phyloP scores from a whole-genome alignment of 1,140 invertebrate species.

The Dendrolimus punctatus region DNA sequence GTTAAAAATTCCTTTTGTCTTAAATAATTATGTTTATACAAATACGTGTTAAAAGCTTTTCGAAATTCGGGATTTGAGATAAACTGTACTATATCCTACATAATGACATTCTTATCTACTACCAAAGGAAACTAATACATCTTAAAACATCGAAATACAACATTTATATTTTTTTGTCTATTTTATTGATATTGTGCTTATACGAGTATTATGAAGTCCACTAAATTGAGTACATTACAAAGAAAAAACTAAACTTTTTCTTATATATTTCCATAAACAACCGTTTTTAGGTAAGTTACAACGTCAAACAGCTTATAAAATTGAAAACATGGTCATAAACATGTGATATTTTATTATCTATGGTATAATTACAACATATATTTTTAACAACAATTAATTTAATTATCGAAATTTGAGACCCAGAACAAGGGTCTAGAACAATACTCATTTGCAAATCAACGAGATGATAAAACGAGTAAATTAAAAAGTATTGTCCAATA shows the following conservation, averaged over 20 bases:
- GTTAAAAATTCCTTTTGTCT: too few species aligned
- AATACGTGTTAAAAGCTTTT: too few species aligned
- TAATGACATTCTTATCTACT: neutral
- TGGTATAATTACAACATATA: neutral
- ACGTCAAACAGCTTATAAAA: constrained; percentile 6
- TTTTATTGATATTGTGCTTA: constrained; percentile 6
- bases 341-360: constrained; percentile 6
- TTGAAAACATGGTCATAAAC: constrained; percentile 11
- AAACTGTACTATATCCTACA: too few species aligned
- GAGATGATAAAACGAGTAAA: too few species aligned
- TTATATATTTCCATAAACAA: neutral
- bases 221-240: neutral
- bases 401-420: too few species aligned
- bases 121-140: neutral
- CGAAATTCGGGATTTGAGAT: too few species aligned
- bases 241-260: constrained; percentile 2
- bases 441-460: too few species aligned
- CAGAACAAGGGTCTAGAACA: too few species aligned
- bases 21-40: too few species aligned
- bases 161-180: constrained; percentile 4
- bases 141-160: constrained; percentile 7
- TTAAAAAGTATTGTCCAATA: too few species aligned
- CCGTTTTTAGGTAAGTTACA: too few species aligned
- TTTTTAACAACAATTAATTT: too few species aligned
- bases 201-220: neutral